Evolutionary conservation across 2,888 invertebrate species (phyloP).

Genomic region (Subacronicta megacephala): DNA sequence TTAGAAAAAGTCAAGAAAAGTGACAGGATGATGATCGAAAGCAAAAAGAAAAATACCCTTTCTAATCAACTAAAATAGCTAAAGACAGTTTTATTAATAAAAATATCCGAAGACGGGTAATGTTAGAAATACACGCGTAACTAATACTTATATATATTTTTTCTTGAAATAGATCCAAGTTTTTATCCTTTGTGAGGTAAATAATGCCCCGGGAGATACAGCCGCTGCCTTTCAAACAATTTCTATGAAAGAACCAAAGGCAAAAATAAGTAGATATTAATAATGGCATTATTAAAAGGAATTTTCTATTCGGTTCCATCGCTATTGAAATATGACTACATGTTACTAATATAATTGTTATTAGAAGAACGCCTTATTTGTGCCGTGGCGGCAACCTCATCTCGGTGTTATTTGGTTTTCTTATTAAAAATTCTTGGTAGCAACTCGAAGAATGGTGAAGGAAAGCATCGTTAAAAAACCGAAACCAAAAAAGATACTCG

Average conservation of each 20-base stretch:
- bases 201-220: conserved; percentile 41
- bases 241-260: conserved; percentile 35
- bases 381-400: too few relatives aligned
- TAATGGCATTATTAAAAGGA: conserved; percentile 32
- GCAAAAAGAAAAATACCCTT: background rate
- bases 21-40: too few relatives aligned
- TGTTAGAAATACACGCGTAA: conserved; percentile 12
- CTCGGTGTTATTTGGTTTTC: too few relatives aligned
- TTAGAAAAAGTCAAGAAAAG: too few relatives aligned
- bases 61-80: background rate
- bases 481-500: too few relatives aligned
- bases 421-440: too few relatives aligned
- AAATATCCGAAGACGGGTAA: background rate
- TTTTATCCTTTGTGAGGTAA: conserved; percentile 39
- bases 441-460: too few relatives aligned
- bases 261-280: conserved; percentile 17
- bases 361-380: background rate
- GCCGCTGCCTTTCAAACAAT: conserved; percentile 16
- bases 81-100: background rate
- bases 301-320: background rate
- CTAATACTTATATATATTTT: conserved; percentile 11
- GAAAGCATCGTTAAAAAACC: too few relatives aligned
- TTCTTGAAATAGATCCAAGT: conserved; percentile 26
- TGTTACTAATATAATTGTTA: background rate
- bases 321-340: background rate